Evolutionary conservation across 1,140 invertebrate genomes (phyloP).

Genomic region (Aphidius gifuensis): DNA sequence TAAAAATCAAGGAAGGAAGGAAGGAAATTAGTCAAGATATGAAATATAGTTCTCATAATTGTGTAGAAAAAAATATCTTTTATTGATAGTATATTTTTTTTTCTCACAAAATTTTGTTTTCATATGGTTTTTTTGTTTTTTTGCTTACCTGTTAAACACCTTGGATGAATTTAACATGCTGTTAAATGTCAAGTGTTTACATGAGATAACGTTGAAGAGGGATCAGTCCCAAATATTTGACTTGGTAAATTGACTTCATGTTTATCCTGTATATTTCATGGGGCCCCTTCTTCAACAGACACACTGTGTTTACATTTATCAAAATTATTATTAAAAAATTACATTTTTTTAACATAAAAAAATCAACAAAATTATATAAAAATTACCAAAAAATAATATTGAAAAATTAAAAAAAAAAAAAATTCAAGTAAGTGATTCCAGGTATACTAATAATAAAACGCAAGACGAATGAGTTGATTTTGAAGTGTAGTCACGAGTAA

Average conservation of each 20-base stretch:
- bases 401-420: too few species aligned
- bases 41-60: conserved; percentile 2
- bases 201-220: conserved; percentile 38
- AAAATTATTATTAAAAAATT: too few species aligned
- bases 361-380: too few species aligned
- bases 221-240: conserved; percentile 51
- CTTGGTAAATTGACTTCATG: conserved; percentile 42
- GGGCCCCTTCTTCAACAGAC: neutral
- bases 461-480: neutral
- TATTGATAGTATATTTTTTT: conserved; percentile 32
- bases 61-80: conserved; percentile 33
- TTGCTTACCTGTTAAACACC: neutral
- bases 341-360: too few species aligned
- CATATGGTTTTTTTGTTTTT: neutral
- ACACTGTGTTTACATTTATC: too few species aligned
- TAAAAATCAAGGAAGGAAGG: conserved; percentile 17
- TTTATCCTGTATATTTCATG: conserved; percentile 37
- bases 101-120: conserved; percentile 1
- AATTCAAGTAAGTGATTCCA: too few species aligned
- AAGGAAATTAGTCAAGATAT: too few species aligned
- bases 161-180: conserved; percentile 42
- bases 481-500: conserved; percentile 27
- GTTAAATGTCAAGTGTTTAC: conserved; percentile 29
- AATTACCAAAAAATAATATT: too few species aligned
- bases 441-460: too few species aligned